phyloP scores from a whole-genome alignment of 2,113 vertebrate genomes.

The Gadus chalcogrammus region DNA sequence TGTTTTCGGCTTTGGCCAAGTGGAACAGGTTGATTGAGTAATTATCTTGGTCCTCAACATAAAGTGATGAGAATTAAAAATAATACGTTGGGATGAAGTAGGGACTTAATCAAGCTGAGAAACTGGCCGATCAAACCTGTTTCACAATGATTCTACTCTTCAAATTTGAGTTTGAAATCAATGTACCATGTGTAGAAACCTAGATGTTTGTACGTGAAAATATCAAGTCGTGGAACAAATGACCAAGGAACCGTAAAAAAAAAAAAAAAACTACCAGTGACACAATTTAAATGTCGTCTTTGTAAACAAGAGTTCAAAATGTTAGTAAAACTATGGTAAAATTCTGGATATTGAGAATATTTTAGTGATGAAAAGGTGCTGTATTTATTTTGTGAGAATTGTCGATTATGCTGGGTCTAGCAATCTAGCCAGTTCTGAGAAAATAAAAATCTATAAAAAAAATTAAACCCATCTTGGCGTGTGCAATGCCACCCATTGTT shows the following conservation, averaged over 20 bases:
- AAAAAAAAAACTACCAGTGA: constrained; percentile 45
- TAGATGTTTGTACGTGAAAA: constrained; percentile 88
- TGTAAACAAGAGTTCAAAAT: constrained; percentile 73
- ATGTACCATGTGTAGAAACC: constrained; percentile 85
- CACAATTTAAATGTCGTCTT: constrained; percentile 69
- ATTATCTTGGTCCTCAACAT: too few species aligned
- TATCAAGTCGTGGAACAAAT: constrained; percentile 74
- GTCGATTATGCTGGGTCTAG: constrained; percentile 53
- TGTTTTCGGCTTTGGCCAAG: too few species aligned
- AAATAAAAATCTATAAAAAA: constrained; percentile 60
- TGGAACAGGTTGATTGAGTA: too few species aligned
- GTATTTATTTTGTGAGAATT: constrained; percentile 73
- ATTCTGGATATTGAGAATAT: constrained; percentile 72
- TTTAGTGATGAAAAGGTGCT: constrained; percentile 77
- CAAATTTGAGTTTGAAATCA: constrained; percentile 55
- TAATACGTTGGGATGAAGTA: too few species aligned
- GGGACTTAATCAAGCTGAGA: too few species aligned
- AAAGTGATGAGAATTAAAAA: too few species aligned
- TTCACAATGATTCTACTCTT: too few species aligned
- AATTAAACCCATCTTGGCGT: constrained; percentile 48
- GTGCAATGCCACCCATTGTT: constrained; percentile 9
- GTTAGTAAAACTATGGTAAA: constrained; percentile 66
- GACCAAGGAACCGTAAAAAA: constrained; percentile 39
- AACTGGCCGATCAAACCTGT: too few species aligned
- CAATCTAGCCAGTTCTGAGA: constrained; percentile 58